These are phyloP conservation scores for Chauna torquata DNA, from an alignment of 2,113 vertebrate species.

Conservation along the genomic window DNA sequence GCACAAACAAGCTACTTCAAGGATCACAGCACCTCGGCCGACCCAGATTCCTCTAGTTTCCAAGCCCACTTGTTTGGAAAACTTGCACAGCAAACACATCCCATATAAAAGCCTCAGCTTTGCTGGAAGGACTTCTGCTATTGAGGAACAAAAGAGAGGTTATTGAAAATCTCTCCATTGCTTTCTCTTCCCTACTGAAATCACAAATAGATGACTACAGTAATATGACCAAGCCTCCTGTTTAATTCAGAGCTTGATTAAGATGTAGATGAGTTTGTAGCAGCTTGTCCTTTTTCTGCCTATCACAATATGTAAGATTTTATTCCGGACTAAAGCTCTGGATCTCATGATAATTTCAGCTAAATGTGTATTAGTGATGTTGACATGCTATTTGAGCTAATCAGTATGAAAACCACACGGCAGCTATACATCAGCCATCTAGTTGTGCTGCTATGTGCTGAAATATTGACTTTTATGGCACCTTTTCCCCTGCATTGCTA, in stretches of 20 bases:
- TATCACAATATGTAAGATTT: neutral
- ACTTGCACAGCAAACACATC: neutral
- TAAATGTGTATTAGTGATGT: neutral
- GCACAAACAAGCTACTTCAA: neutral
- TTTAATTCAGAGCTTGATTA: conserved; percentile 53
- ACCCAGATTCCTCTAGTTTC: neutral
- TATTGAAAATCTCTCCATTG: neutral
- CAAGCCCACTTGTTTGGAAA: neutral
- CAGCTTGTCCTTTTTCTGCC: conserved; percentile 53
- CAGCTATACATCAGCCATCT: neutral
- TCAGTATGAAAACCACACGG: neutral
- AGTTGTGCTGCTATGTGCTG: neutral
- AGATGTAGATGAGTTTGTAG: neutral
- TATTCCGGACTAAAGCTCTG: conserved; percentile 1
- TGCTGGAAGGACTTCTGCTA: neutral
- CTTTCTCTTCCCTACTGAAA: conserved; percentile 13
- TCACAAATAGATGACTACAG: conserved; percentile 7
- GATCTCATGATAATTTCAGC: neutral
- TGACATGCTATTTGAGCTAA: neutral
- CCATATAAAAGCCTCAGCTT: neutral
- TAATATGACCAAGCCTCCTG: neutral
- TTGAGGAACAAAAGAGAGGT: neutral
- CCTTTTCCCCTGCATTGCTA: neutral
- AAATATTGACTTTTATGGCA: neutral
- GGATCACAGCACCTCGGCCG: neutral